These are phyloP conservation scores for Brachionus angularis DNA, from an alignment of 1,140 invertebrate species.

Conservation along the genomic window DNA sequence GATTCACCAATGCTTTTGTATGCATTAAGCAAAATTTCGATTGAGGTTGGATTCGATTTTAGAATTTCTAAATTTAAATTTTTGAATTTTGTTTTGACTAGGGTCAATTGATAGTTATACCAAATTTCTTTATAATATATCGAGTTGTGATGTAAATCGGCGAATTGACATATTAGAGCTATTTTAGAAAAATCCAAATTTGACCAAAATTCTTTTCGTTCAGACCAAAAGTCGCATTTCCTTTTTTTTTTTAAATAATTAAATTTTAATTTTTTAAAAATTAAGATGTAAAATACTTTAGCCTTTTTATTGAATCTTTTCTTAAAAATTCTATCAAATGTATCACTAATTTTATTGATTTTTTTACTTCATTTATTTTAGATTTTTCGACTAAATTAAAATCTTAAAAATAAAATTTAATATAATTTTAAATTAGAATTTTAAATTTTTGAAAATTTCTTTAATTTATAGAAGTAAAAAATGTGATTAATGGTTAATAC, in stretches of 20 bases:
- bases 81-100: no score
- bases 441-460: no score
- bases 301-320: not conserved
- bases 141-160: not conserved
- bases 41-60: not conserved
- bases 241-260: no score
- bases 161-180: not conserved
- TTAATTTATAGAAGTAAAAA: no score
- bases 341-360: not conserved
- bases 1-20: slow-evolving; percentile 6
- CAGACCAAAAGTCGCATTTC: not conserved
- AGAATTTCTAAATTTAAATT: slow-evolving; percentile 1
- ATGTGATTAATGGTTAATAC: no score
- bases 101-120: slow-evolving; percentile 6
- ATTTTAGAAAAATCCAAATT: not conserved
- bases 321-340: not conserved
- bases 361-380: not conserved
- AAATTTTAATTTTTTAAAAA: no score
- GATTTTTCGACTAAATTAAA: no score
- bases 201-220: not conserved
- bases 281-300: slow-evolving; percentile 7
- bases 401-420: no score
- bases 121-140: slow-evolving; percentile 11
- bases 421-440: no score
- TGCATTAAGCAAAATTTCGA: not conserved